Evolutionary conservation across 2,113 vertebrate genomes (phyloP), one percentile per base, ranked within the genome.

Genomic region (Lagenorhynchus albirostris): DNA sequence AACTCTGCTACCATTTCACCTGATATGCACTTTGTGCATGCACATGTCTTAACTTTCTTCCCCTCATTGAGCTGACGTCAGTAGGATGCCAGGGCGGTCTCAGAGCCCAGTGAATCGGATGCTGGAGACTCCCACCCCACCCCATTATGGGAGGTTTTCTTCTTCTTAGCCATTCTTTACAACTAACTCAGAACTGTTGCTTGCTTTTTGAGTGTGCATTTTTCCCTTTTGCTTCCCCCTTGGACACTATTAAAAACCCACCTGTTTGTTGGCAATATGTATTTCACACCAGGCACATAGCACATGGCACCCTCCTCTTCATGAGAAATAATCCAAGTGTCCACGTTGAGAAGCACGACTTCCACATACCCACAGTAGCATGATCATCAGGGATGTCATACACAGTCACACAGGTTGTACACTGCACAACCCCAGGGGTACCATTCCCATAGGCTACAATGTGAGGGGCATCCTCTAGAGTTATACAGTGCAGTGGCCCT

Each of bases 61-160:
- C 65, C 82, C 8, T 55, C 21, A 7, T 36, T 31, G 36, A 58
- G 58, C 60, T 58, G 38, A 83, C 14, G 10, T 41, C 6, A 2
- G 18, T 31, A 67, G 44, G 60, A 8, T 6, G 17, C n/a, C 15
- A 21, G 63, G 50, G 29, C 18, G 76, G 92, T 65, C 63, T 73
- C 76, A 53, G 83, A 94, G 91, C 95, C 94, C 87, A 91, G 53
- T 86, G 65, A 25, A 1, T 82, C 62, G 94, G 96, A 84, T 2
- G 55, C 65, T 4, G 29, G 91, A 8, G 65, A 53, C 17, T 11
- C 29, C 62, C 36, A 80, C 47, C 36, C 26, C 58, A 31, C 23
- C 29, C 36, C 47, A 47, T 90, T 14, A 10, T 91, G 95, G 95
- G 47, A 88, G 47, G 5, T 8, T 3, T 21, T 70, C 36, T 91